Conservation (phyloP, 2,888 invertebrate genomes). For the Agrotis exclamationis region DNA sequence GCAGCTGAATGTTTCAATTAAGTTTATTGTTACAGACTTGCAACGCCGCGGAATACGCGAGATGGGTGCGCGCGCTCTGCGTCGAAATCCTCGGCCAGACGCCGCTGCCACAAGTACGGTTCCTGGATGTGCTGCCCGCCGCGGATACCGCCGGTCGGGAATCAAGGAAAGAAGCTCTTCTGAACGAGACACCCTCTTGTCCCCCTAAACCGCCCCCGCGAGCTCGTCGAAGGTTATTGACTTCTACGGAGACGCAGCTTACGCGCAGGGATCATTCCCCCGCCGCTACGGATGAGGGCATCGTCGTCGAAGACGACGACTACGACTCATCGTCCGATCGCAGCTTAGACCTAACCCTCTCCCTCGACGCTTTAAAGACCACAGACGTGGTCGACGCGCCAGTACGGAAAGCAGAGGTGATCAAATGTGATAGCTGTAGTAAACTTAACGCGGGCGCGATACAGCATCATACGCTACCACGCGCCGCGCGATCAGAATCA, state of each 20-base stretch:
- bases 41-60: conserved; percentile 93
- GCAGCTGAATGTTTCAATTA: conserved; percentile 62
- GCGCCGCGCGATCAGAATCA: conserved; percentile 83
- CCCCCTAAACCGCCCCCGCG: conserved; percentile 87
- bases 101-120: conserved; percentile 93
- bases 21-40: conserved; percentile 92
- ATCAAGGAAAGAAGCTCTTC: conserved; percentile 83
- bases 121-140: conserved; percentile 93
- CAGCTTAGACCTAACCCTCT: conserved; percentile 89
- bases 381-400: conserved; percentile 85
- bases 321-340: conserved; percentile 91
- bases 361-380: conserved; percentile 89
- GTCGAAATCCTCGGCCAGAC: conserved; percentile 94
- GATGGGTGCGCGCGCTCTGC: conserved; percentile 94
- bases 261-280: conserved; percentile 86
- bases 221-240: conserved; percentile 84
- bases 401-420: conserved; percentile 84
- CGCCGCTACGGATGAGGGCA: conserved; percentile 90
- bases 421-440: conserved; percentile 88
- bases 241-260: conserved; percentile 83
- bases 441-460: conserved; percentile 79
- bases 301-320: conserved; percentile 90
- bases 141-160: conserved; percentile 87
- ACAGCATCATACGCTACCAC: conserved; percentile 87
- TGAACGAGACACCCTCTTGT: conserved; percentile 80